Percentiles rank a stretch among this genome's conserved stretches.
These are phyloP conservation scores for Myopa tessellatipennis DNA, from an alignment of 2,888 invertebrate genomes.

Conservation along the genomic window DNA sequence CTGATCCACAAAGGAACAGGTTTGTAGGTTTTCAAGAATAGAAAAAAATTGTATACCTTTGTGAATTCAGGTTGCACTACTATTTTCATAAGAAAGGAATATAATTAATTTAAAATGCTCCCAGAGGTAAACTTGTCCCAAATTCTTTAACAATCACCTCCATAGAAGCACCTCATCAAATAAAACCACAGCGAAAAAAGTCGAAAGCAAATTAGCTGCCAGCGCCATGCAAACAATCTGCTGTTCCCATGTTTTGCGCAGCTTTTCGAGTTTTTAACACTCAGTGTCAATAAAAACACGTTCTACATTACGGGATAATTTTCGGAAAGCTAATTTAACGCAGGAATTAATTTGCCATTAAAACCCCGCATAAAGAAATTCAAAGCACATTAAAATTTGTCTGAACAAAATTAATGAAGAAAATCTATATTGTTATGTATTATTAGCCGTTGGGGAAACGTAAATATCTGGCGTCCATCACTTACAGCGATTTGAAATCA, in stretches of 20 bases:
- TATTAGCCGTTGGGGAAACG: conserved; percentile 36
- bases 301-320: neutral
- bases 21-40: too few species aligned
- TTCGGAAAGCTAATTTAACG: conserved; percentile 43
- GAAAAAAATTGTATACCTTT: too few species aligned
- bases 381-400: conserved; percentile 17
- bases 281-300: conserved; percentile 34
- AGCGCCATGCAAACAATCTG: conserved; percentile 20
- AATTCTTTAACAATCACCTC: neutral
- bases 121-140: neutral
- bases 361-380: conserved; percentile 18
- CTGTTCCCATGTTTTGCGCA: conserved; percentile 18
- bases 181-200: neutral
- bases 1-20: too few species aligned
- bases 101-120: neutral
- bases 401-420: conserved; percentile 24
- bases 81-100: neutral
- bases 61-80: neutral
- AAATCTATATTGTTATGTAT: conserved; percentile 10
- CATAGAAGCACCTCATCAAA: neutral
- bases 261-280: conserved; percentile 18
- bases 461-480: conserved; percentile 21
- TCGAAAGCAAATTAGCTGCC: conserved; percentile 34
- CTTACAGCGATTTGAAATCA: neutral
- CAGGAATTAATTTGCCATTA: conserved; percentile 43